Base-by-base conservation (phyloP, 1,140 invertebrate species). In the Asbolus verrucosus region DNA sequence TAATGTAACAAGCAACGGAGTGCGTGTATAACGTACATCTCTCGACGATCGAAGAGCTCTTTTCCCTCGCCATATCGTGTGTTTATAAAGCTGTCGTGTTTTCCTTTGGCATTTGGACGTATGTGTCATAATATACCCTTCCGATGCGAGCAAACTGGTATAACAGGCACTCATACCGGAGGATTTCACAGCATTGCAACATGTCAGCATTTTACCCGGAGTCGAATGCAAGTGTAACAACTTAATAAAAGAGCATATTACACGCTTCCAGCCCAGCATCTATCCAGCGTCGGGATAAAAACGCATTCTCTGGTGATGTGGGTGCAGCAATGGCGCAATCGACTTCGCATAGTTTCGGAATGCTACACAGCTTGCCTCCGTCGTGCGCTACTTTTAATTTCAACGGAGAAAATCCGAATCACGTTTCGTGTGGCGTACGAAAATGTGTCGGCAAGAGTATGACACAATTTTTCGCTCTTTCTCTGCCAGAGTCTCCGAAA, bases 311-410 rank as follows among this genome's bases (percentile, higher is more conserved):
- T 59, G 2, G 54, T 41, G 39, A 62, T 62, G 67, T 69, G 67
- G 67, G 67, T 69, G 67, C 67, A 69, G 67, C 59, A 43, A n/a
- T 63, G 67, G 50, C 60, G 67, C 67, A 69, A 69, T 60, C 13
- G n/a, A n/a, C n/a, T 30, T 14, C 19, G 31, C 54, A 41, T 46
- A 13, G 9, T 38, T 36, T 30, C 18, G 24, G 63, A 66, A 39
- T 39, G 33, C n/a, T n/a, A n/a, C n/a, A n/a, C 27, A 33, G 33
- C 41, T 16, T 21, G 50, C 39, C 66, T 59, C n/a, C n/a, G 60
- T 61, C 50, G 14, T 68, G 66, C 54, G 62, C 67, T 46, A 59
- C 59, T 69, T 69, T 69, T 69, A 62, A 69, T 69, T 62, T 69
- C 38, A 43, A 66, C n/a, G n/a, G 27, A 30, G 27, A 30, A 8